A percentile compares a stretch with the other conserved stretches of the same genome.
phyloP scores from a whole-genome alignment of 2,797 vertebrate species.

The Cirrhinus mrigala region DNA sequence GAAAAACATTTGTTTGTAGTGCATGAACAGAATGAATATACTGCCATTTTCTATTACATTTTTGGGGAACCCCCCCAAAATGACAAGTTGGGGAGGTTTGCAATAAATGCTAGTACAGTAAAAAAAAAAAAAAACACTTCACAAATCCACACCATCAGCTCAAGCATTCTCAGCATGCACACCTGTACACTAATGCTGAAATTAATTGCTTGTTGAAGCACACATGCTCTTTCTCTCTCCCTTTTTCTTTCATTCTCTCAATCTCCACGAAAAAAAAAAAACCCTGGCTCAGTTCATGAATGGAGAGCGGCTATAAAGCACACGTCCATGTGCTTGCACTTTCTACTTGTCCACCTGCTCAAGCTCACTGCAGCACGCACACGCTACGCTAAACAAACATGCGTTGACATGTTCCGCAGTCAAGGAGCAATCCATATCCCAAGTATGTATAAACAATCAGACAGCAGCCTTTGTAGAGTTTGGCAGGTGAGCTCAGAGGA shows the following conservation, averaged over 20 bases:
- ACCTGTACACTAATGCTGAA: constrained; percentile 61
- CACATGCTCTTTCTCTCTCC: constrained; percentile 9
- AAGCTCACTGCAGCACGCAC: constrained; percentile 47
- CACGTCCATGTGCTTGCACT: constrained; percentile 66
- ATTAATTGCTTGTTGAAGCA: constrained; percentile 68
- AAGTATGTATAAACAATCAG: constrained; percentile 44
- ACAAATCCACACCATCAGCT: constrained; percentile 18
- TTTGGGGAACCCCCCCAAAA: background rate
- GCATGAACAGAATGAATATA: background rate
- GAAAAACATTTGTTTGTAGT: too few relatives aligned
- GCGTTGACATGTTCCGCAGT: constrained; percentile 41
- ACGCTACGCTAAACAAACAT: constrained; percentile 33
- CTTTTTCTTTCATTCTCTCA: background rate
- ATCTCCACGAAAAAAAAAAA: constrained; percentile 8
- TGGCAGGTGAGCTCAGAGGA: constrained; percentile 51
- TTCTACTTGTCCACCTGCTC: constrained; percentile 81
- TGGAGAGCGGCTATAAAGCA: constrained; percentile 61
- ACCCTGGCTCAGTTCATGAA: constrained; percentile 58
- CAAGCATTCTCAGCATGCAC: constrained; percentile 44
- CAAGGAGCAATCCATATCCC: constrained; percentile 35
- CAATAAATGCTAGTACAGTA: constrained; percentile 3
- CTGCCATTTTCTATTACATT: background rate
- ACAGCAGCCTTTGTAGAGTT: constrained; percentile 46
- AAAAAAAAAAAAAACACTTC: background rate
- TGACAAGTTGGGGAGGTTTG: background rate